Base-by-base conservation (phyloP, 2,113 vertebrate species). In the Zapornia atra region DNA sequence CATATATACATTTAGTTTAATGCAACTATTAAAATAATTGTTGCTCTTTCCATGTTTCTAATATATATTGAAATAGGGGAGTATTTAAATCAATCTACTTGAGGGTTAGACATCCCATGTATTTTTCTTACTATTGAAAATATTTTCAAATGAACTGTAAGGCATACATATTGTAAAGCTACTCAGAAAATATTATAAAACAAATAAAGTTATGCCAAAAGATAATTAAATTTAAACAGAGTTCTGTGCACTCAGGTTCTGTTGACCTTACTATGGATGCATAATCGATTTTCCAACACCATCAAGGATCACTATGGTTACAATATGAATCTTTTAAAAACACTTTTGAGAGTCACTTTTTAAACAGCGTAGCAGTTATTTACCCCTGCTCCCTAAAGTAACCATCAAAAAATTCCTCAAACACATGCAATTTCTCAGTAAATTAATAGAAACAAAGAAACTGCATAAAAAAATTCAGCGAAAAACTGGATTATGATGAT, bases 1-100 rank as follows among this genome's bases (percentile, higher is more conserved):
- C 17, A 89, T 22, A 56, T 1, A 68, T 16, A 69, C n/a, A 63
- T 59, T 72, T 68, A 14, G 5, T 87, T 86, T 78, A 89, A 91
- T 57, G 29, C 17, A 64, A 22, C 40, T 59, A 81, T 91, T 95
- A 84, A 92, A 91, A 78, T 92, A 93, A 89, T 82, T 82, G 38
- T 44, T 92, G 19, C 13, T 91, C 73, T 71, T 86, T 40, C 86
- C 29, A 57, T 72, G 61, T 90, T 94, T 96, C 88, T 88, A 83
- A 81, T 83, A 94, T 88, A 79, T 82, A 85, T 53, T 93, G 91
- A 91, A 96, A 94, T 85, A 79, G 20, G 7, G 12, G 4, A 82
- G 15, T 44, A 70, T 70, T 95, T 85, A 75, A 86, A 84, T 91
- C 7, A 70, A 91, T 33, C 38, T 87, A 83, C n/a, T 44, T 11